Conservation (phyloP, 2,888 invertebrate species). For the Portevinia maculata region DNA sequence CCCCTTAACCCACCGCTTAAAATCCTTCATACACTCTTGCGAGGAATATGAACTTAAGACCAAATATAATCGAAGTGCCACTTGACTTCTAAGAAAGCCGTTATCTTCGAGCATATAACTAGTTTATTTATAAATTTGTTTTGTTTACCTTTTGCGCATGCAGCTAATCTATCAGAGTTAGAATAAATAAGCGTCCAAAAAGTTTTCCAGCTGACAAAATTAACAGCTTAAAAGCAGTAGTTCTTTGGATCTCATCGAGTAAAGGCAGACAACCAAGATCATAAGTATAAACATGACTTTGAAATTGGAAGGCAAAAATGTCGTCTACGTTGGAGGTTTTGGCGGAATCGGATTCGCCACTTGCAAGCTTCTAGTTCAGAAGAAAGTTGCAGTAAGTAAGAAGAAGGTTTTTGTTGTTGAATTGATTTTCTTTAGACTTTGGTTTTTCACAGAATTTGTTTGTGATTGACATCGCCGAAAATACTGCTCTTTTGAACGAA, state of each 20-base stretch:
- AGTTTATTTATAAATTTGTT: no score
- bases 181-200: not conserved
- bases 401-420: no score
- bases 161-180: not conserved
- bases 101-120: no score
- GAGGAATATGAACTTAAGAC: no score
- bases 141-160: no score
- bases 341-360: conserved; percentile 77
- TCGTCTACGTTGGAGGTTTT: conserved; percentile 76
- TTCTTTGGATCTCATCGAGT: conserved; percentile 22
- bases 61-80: no score
- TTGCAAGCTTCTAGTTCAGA: conserved; percentile 70
- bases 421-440: not conserved
- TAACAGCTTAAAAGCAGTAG: conserved; percentile 29
- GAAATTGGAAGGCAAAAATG: conserved; percentile 74
- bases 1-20: no score
- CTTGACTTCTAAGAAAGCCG: no score
- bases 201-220: conserved; percentile 25
- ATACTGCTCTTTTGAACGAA: conserved; percentile 33
- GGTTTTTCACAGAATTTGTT: conserved; percentile 71
- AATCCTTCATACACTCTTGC: no score
- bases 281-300: conserved; percentile 16
- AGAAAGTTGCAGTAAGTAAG: conserved; percentile 72
- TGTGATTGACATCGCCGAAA: conserved; percentile 74
- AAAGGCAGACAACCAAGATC: not conserved